Evolutionary conservation across 2,113 vertebrate genomes (phyloP).

Genomic region (Myrmecobius fasciatus): DNA sequence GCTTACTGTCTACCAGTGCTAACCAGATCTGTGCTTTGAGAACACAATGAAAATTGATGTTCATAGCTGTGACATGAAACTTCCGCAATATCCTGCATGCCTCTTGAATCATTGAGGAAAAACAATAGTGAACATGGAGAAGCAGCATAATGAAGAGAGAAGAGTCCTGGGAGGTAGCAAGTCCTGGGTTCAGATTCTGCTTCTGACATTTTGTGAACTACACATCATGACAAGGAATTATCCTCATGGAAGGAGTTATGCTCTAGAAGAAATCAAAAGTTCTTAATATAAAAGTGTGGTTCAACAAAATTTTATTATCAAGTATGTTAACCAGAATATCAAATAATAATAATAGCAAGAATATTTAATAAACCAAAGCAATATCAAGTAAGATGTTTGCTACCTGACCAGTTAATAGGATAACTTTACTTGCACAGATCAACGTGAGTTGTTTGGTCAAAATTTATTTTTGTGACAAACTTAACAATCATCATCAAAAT

Average conservation of each 20-base stretch:
- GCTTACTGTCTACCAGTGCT: neutral
- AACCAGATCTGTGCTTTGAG: neutral
- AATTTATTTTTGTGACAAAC: neutral
- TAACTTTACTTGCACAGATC: neutral
- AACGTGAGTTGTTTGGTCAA: no score
- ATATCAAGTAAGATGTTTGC: neutral
- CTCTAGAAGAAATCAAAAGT: neutral
- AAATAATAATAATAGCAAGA: neutral
- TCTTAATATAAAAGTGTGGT: neutral
- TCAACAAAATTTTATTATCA: neutral
- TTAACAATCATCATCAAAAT: neutral
- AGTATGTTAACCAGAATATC: neutral
- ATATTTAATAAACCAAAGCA: neutral
- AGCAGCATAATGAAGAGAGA: neutral
- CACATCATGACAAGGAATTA: neutral
- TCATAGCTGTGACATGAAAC: neutral
- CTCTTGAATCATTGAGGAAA: neutral
- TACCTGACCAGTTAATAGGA: neutral
- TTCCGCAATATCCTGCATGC: neutral
- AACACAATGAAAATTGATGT: neutral
- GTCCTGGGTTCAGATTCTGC: neutral
- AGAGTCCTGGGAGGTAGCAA: neutral
- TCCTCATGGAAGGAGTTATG: neutral
- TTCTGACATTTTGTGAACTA: neutral
- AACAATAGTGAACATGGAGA: neutral